phyloP scores from a whole-genome alignment of 2,888 invertebrate genomes.

The Sphecodes monilicornis region DNA sequence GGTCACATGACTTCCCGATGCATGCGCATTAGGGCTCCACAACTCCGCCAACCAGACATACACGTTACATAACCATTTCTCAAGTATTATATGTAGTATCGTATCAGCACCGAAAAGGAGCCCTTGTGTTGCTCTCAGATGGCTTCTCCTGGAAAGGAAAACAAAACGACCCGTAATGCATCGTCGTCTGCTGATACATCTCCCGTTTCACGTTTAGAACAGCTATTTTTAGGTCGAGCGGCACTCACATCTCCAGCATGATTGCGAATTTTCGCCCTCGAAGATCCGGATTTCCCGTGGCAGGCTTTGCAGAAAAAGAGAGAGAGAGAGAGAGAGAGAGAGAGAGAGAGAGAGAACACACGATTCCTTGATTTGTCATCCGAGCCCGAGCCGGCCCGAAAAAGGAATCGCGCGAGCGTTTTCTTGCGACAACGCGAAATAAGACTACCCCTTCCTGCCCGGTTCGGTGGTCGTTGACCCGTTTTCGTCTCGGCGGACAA shows the following conservation, averaged over 20 bases:
- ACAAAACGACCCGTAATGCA: slow-evolving; percentile 33
- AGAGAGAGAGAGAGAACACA: background rate
- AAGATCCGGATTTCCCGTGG: background rate
- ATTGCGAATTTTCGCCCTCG: slow-evolving; percentile 11
- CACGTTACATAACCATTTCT: background rate
- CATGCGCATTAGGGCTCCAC: background rate
- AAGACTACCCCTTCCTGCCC: slow-evolving; percentile 38
- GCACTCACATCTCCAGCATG: background rate
- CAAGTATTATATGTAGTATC: background rate
- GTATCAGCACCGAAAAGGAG: background rate
- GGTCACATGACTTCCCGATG: background rate
- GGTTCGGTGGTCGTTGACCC: slow-evolving; percentile 58
- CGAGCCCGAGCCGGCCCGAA: slow-evolving; percentile 1
- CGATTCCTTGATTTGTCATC: slow-evolving; percentile 1
- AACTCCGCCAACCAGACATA: background rate
- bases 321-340: background rate
- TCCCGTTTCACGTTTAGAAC: slow-evolving; percentile 15
- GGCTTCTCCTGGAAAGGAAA: slow-evolving; percentile 10
- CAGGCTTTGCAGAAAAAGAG: background rate
- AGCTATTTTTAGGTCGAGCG: slow-evolving; percentile 32
- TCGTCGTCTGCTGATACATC: slow-evolving; percentile 14
- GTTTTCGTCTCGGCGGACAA: slow-evolving; percentile 38
- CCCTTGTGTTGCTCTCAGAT: background rate
- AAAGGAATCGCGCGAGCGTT: slow-evolving; percentile 8
- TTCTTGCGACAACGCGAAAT: slow-evolving; percentile 37